A percentile compares a stretch with the other conserved stretches of the same genome.
phyloP scores from a whole-genome alignment of 2,888 invertebrate genomes.

The Busseola fusca region DNA sequence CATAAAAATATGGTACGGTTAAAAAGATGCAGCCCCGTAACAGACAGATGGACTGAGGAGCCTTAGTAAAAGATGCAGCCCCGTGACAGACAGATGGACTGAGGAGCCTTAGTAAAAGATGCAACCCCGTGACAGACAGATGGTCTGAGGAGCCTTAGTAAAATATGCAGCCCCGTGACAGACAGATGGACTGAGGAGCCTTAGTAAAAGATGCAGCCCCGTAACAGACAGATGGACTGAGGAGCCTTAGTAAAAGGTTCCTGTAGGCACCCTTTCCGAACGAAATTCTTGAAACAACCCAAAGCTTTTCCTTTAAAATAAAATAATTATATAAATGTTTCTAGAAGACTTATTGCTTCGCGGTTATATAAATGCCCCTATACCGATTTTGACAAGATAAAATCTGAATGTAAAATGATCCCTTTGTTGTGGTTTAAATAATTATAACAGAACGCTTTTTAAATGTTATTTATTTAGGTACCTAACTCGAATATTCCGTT shows the following conservation, averaged over 20 bases:
- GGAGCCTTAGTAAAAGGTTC: neutral
- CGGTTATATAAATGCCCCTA: constrained; percentile 8
- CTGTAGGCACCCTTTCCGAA: neutral
- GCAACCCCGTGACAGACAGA: neutral
- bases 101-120: neutral
- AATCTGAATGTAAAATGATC: constrained; percentile 14
- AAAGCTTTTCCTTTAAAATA: constrained; percentile 37
- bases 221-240: neutral
- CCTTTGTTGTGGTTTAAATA: constrained; percentile 11
- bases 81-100: neutral
- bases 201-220: neutral
- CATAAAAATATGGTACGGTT: neutral
- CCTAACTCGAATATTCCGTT: constrained; percentile 3
- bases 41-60: neutral
- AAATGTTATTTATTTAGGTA: constrained; percentile 7
- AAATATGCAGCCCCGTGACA: neutral
- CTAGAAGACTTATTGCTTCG: constrained; percentile 13
- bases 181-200: neutral
- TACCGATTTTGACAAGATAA: constrained; percentile 9
- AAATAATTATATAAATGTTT: constrained; percentile 10
- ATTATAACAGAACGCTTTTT: constrained; percentile 10
- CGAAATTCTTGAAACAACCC: constrained; percentile 33
- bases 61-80: neutral
- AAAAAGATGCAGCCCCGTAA: neutral
- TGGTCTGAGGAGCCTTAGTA: neutral